A percentile compares a stretch with the other conserved stretches of the same genome.
phyloP scores from a whole-genome alignment of 1,140 invertebrate species.

The Drosophila subpulchrella region DNA sequence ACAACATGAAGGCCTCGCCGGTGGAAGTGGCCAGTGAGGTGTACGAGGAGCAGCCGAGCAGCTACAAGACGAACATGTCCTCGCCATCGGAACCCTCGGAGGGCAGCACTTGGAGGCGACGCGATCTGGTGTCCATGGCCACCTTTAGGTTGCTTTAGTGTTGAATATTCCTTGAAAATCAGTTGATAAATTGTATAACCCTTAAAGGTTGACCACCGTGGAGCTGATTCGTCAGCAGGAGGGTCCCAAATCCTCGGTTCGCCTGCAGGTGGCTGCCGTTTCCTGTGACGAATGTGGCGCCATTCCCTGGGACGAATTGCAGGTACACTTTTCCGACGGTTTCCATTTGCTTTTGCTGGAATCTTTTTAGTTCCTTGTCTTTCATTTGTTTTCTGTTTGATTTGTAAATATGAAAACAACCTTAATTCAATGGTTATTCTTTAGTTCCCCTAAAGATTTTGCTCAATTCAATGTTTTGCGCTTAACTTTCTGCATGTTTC shows the following conservation, averaged over 20 bases:
- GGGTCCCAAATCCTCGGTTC: slow-evolving; percentile 90
- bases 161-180: too few species aligned
- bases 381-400: slow-evolving; percentile 52
- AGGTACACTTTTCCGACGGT: slow-evolving; percentile 86
- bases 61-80: slow-evolving; percentile 87
- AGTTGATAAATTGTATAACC: neutral
- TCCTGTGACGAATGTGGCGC: slow-evolving; percentile 92
- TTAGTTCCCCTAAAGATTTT: slow-evolving; percentile 25
- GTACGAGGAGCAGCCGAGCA: slow-evolving; percentile 89
- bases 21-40: slow-evolving; percentile 94
- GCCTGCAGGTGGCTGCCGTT: slow-evolving; percentile 91
- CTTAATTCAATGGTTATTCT: slow-evolving; percentile 18
- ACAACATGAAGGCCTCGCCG: slow-evolving; percentile 84
- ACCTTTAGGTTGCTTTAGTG: slow-evolving; percentile 74
- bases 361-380: slow-evolving; percentile 21
- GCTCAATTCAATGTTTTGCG: slow-evolving; percentile 56
- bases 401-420: slow-evolving; percentile 41
- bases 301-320: slow-evolving; percentile 97
- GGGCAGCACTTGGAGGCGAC: slow-evolving; percentile 90
- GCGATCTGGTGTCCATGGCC: slow-evolving; percentile 89
- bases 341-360: slow-evolving; percentile 8
- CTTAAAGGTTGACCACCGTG: slow-evolving; percentile 89
- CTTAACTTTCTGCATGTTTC: slow-evolving; percentile 73
- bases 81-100: slow-evolving; percentile 92
- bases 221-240: slow-evolving; percentile 92